Conservation (phyloP, 64 coral and sea anemone species). For the Dendronephthya gigantea region DNA sequence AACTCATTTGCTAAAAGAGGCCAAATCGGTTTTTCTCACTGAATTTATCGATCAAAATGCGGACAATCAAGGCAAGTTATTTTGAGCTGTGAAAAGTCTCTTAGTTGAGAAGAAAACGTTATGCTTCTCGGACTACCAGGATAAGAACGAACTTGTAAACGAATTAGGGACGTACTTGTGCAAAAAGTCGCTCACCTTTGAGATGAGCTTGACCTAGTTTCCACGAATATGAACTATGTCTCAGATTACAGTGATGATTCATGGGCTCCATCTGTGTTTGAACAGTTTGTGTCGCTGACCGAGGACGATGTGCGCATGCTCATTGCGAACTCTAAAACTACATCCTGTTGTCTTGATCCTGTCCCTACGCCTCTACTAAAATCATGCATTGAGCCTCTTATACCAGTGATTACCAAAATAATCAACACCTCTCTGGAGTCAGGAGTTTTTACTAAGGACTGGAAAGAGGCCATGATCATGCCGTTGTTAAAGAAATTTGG, state of each 20-base stretch:
- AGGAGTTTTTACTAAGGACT: constrained; percentile 1
- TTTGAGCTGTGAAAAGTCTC: constrained; percentile 21
- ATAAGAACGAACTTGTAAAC: neutral
- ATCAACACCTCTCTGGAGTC: constrained; percentile 4
- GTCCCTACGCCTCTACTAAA: constrained; percentile 19
- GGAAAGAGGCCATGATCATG: neutral
- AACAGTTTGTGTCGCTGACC: constrained; percentile 13
- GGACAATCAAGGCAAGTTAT: constrained; percentile 36
- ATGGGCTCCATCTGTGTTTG: neutral
- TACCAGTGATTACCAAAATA: neutral
- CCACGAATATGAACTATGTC: neutral
- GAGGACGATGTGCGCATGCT: constrained; percentile 43
- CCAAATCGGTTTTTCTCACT: constrained; percentile 29
- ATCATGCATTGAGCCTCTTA: constrained; percentile 10
- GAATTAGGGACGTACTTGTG: neutral
- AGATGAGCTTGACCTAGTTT: constrained; percentile 21
- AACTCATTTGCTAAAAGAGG: constrained; percentile 24
- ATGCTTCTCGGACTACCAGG: too few species aligned
- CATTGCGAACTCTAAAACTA: constrained; percentile 37
- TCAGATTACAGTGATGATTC: neutral
- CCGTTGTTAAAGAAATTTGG: neutral
- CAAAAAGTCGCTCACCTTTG: constrained; percentile 14
- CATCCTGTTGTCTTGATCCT: constrained; percentile 24
- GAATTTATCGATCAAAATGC: constrained; percentile 16
- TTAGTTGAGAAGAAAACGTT: neutral